Evolutionary conservation across 2,113 vertebrate species (phyloP).

Genomic region (Tylochromis polylepis): DNA sequence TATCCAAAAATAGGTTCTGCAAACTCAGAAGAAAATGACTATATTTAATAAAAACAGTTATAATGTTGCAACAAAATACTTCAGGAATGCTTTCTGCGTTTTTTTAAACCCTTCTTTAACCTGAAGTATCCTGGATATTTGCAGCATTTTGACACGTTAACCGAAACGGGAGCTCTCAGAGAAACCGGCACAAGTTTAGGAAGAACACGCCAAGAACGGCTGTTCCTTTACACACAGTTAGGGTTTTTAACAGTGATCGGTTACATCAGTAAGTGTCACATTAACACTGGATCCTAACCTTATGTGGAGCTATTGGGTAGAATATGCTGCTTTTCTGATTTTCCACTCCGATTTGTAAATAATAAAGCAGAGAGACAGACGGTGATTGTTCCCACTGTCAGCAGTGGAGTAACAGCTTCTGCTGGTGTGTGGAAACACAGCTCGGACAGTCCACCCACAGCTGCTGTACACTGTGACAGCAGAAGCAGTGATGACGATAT

Average conservation of each 20-base stretch:
- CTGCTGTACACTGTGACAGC: neutral
- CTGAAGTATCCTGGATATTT: neutral
- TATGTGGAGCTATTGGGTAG: neutral
- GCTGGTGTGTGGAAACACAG: neutral
- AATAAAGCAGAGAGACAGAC: neutral
- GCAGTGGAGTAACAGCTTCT: neutral
- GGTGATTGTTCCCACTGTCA: neutral
- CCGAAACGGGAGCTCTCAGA: neutral
- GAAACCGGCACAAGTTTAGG: neutral
- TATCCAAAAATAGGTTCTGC: neutral
- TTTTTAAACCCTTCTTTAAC: neutral
- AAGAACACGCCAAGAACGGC: too few relatives aligned
- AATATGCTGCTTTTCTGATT: neutral
- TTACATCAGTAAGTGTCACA: neutral
- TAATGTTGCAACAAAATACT: neutral
- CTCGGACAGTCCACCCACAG: neutral
- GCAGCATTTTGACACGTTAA: neutral
- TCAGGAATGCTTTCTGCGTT: neutral
- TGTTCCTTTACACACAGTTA: neutral
- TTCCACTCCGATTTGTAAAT: neutral
- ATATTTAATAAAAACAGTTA: neutral
- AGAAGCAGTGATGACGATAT: neutral
- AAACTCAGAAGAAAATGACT: neutral
- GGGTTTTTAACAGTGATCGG: neutral
- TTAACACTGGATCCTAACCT: neutral